Evolutionary conservation across 2,888 invertebrate genomes (phyloP).

Genomic region (Melanotus villosus): DNA sequence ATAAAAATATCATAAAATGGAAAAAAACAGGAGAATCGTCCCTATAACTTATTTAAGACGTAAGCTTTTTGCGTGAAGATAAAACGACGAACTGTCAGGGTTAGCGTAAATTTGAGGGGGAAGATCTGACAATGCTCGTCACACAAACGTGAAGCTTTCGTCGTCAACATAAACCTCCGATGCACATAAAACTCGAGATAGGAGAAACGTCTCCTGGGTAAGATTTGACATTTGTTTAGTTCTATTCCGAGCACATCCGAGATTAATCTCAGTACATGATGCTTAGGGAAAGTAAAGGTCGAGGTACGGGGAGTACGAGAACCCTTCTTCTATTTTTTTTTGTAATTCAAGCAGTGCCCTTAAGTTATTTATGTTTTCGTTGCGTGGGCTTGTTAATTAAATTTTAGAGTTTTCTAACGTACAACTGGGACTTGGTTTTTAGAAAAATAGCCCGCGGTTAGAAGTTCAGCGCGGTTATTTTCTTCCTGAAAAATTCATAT

Average conservation of each 20-base stretch:
- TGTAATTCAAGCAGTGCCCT: too few relatives aligned
- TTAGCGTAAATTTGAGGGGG: slow-evolving; percentile 8
- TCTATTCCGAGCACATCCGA: slow-evolving; percentile 27
- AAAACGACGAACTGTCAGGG: slow-evolving; percentile 14
- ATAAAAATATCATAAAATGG: slow-evolving; percentile 5
- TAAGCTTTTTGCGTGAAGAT: slow-evolving; percentile 9
- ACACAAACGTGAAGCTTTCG: slow-evolving; percentile 34
- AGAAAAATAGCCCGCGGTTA: too few relatives aligned
- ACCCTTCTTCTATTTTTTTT: too few relatives aligned
- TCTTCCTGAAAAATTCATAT: too few relatives aligned
- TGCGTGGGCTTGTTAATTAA: too few relatives aligned
- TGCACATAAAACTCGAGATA: slow-evolving; percentile 34
- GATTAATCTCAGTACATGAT: slow-evolving; percentile 29
- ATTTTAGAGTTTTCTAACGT: too few relatives aligned
- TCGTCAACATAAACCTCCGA: slow-evolving; percentile 33
- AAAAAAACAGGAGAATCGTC: too few relatives aligned
- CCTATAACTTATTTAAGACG: slow-evolving; percentile 14
- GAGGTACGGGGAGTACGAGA: too few relatives aligned
- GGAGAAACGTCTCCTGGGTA: slow-evolving; percentile 29
- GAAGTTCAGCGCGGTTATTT: too few relatives aligned
- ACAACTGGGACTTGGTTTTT: too few relatives aligned
- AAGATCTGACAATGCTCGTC: slow-evolving; percentile 31
- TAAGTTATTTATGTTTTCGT: too few relatives aligned
- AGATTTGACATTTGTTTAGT: slow-evolving; percentile 36
- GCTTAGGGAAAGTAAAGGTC: too few relatives aligned